Evolutionary conservation across 1,140 invertebrate genomes (phyloP), one percentile per base, ranked within the genome.

Genomic region (Charaxes varanes): DNA sequence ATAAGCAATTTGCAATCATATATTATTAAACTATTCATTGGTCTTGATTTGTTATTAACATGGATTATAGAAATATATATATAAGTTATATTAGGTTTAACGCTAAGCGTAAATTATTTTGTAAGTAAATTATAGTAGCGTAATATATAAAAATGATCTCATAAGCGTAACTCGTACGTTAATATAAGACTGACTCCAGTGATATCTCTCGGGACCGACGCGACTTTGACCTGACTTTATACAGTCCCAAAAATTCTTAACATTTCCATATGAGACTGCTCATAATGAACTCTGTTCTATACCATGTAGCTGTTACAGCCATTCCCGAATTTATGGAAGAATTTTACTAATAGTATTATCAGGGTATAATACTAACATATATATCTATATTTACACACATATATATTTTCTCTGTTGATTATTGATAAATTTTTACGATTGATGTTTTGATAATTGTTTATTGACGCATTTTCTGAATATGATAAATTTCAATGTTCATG

Each of bases 381-480:
- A n/a, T n/a, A n/a, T n/a, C n/a, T n/a, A n/a, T n/a, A n/a, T n/a
- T n/a, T n/a, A n/a, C n/a, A n/a, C n/a, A 6, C 14, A 0, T 48
- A 47, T 35, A 58, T 53, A 44, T 70, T 62, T 73, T 62, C 43
- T 48, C 45, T 69, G 61, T 60, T 66, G 40, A 61, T 48, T 63
- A 52, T 69, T 67, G 44, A 53, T 62, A 54, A 62, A 59, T 61
- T 41, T 67, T 65, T 64, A 57, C 53, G 44, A 47, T 52, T 51
- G 44, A 23, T 54, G 41, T 73, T 67, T 68, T 62, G 53, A 60
- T 56, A 41, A n/a, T n/a, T 66, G 43, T 65, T 73, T 79, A 67
- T 23, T 61, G 55, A 57, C 37, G 35, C 63, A 49, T 63, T 68
- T 62, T 56, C 44, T 52, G 43, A 53, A 51, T 59, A 59, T 51